A percentile compares a stretch with the other conserved stretches of the same genome.
phyloP scores from a whole-genome alignment of 2,797 vertebrate genomes.

The Labeo calbasu region DNA sequence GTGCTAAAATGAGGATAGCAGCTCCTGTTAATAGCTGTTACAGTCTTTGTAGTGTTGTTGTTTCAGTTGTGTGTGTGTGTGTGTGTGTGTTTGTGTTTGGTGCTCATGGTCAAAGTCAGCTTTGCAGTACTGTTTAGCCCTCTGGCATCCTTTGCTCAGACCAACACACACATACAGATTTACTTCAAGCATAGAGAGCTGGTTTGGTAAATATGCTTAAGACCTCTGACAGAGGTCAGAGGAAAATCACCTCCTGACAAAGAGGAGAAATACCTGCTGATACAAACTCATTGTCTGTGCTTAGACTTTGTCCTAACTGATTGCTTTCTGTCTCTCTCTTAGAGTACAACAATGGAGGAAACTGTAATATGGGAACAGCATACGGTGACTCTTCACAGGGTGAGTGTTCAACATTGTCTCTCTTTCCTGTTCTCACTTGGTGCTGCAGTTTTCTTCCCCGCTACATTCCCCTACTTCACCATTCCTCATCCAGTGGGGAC shows the following conservation, averaged over 20 bases:
- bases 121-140: constrained; percentile 18
- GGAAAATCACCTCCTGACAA: constrained; percentile 11
- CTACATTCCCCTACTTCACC: neutral
- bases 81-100: neutral
- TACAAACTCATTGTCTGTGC: constrained; percentile 33
- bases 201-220: constrained; percentile 17
- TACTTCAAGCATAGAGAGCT: neutral
- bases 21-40: neutral
- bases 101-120: neutral
- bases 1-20: constrained; percentile 9
- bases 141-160: neutral
- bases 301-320: constrained; percentile 12
- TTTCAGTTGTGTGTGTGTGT: neutral
- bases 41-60: constrained; percentile 3
- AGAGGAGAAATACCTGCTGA: constrained; percentile 30
- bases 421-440: constrained; percentile 59
- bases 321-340: constrained; percentile 43
- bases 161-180: neutral
- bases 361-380: constrained; percentile 99
- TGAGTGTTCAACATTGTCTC: constrained; percentile 76
- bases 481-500: constrained; percentile 42
- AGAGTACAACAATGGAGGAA: constrained; percentile 98
- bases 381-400: constrained; percentile 98
- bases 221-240: constrained; percentile 5
- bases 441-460: constrained; percentile 1